Conservation (phyloP, 2,797 vertebrate species). For the Danio kyathit region DNA sequence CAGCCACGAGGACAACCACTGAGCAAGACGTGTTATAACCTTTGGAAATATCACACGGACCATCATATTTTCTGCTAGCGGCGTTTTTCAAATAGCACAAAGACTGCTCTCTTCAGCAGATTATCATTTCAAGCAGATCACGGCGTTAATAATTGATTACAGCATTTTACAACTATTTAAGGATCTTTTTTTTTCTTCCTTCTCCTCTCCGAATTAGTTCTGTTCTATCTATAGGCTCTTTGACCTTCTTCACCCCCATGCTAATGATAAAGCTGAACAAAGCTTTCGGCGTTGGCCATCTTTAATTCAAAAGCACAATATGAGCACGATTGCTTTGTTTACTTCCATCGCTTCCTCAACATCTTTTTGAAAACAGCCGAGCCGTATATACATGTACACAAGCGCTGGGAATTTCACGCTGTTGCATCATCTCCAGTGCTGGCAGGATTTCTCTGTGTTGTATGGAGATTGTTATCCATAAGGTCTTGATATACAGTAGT, state of each 20-base stretch:
- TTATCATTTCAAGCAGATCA: conserved; percentile 3
- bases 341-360: conserved; percentile 24
- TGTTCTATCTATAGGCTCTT: conserved; percentile 2
- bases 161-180: conserved; percentile 17
- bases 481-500: conserved; percentile 29
- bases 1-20: conserved; percentile 77
- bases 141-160: conserved; percentile 28
- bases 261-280: background rate
- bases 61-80: conserved; percentile 70
- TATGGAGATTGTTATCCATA: conserved; percentile 39
- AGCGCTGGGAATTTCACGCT: conserved; percentile 64
- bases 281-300: conserved; percentile 2
- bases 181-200: background rate
- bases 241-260: background rate
- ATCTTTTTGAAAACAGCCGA: conserved; percentile 63
- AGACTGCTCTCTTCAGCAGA: conserved; percentile 19
- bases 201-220: background rate
- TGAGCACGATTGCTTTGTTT: conserved; percentile 31
- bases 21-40: conserved; percentile 78
- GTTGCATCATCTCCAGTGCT: conserved; percentile 73
- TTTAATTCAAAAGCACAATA: conserved; percentile 36
- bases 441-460: conserved; percentile 64
- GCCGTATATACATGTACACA: conserved; percentile 53
- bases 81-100: conserved; percentile 51
- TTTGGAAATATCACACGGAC: conserved; percentile 83